Evolutionary conservation across 2,797 vertebrate species (phyloP), one percentile per base, ranked within the genome.

Genomic region (Myotis planiceps): DNA sequence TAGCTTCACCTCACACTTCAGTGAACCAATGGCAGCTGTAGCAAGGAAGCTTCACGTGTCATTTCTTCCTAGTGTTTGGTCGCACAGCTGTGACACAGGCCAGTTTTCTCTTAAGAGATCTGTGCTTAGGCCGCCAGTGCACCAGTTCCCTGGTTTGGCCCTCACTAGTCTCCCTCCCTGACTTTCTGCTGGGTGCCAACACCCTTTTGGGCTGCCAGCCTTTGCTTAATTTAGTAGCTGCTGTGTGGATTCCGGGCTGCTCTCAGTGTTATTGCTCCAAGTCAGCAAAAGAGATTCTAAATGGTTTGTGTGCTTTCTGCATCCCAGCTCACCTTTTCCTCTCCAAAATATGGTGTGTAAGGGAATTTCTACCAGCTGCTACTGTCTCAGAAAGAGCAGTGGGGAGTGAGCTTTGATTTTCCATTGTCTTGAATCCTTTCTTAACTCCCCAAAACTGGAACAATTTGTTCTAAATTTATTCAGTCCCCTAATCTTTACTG

Each of bases 381-480:
- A 51, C 42, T 39, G 13, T 68, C 76, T 55, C 58, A 83, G 82
- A 82, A 95, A 84, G 16, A 12, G 6, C 29, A 63, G 18, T 34
- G 32, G 23, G 42, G 13, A 83, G 18, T 68, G 34, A 88, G 12
- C 4, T 76, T 75, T 60, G 29, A 23, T 39, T 69, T 92, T 86
- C 32, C 69, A 27, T 94, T 51, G 68, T 32, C 68, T 90, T 87
- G 47, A 55, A 93, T 34, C 37, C 10, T 86, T 58, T 69, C 29
- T 80, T 72, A 90, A 72, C 9, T 78, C 34, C 49, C 25, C 8
- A 47, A 63, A 81, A 8, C 21, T 78, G 47, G 14, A 78, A 45
- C 15, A 63, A 7, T 42, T 79, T 69, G 47, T 81, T 84, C 82
- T 94, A 51, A 95, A 21, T 86, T 58, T n/a, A 86, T 45, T 91